Evolutionary conservation across 2,113 vertebrate genomes (phyloP).

Genomic region (Callopanchax toddi): DNA sequence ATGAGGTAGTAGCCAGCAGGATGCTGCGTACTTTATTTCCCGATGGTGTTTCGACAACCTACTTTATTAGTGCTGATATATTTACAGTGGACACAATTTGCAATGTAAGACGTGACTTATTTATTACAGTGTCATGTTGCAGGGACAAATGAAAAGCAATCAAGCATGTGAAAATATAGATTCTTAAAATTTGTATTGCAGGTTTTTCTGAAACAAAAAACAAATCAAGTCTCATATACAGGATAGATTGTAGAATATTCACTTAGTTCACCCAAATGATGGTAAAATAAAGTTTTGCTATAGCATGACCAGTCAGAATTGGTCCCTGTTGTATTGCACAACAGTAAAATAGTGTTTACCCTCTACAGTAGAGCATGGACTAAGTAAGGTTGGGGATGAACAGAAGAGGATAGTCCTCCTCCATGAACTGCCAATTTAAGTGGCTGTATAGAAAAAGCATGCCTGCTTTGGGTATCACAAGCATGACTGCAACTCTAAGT

Average conservation of each 20-base stretch:
- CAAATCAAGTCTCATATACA: conserved; percentile 64
- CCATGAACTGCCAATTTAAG: conserved; percentile 54
- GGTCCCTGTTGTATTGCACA: conserved; percentile 77
- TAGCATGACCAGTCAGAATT: conserved; percentile 77
- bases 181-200: too few species aligned
- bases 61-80: conserved; percentile 68
- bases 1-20: conserved; percentile 82
- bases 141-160: conserved; percentile 35
- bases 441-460: conserved; percentile 40
- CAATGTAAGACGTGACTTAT: conserved; percentile 59
- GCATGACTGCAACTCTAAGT: conserved; percentile 55
- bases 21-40: conserved; percentile 76
- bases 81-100: conserved; percentile 64
- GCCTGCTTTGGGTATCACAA: conserved; percentile 60
- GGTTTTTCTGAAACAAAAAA: conserved; percentile 55
- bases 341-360: conserved; percentile 67
- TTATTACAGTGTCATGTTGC: conserved; percentile 53
- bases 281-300: conserved; percentile 28
- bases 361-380: conserved; percentile 60
- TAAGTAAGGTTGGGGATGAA: conserved; percentile 52
- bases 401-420: conserved; percentile 39
- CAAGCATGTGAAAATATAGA: conserved; percentile 25
- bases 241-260: conserved; percentile 29
- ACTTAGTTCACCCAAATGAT: conserved; percentile 40
- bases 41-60: conserved; percentile 72